Conservation (phyloP, 2,797 vertebrate genomes). For the Poeciliopsis infans region DNA sequence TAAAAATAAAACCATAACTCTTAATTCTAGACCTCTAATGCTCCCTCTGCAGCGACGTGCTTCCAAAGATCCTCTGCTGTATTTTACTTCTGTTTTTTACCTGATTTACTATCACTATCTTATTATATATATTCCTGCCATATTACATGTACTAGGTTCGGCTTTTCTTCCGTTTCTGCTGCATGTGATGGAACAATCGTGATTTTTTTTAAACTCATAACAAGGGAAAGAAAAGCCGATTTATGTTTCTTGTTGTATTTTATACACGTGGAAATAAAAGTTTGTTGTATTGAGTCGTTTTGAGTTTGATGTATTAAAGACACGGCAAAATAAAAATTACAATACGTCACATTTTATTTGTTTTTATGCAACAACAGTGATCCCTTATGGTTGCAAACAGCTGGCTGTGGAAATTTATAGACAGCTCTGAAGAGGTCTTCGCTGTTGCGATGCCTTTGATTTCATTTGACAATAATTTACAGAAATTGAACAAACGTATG, state of each 20-base stretch:
- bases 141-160: constrained; percentile 20
- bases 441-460: constrained; percentile 24
- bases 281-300: constrained; percentile 60
- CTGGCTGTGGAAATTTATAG: not conserved
- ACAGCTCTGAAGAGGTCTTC: constrained; percentile 13
- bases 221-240: constrained; percentile 43
- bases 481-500: constrained; percentile 42
- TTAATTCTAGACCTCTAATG: not conserved
- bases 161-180: constrained; percentile 11
- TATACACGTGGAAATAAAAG: constrained; percentile 80
- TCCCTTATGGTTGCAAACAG: constrained; percentile 65
- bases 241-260: constrained; percentile 75
- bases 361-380: constrained; percentile 59
- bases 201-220: constrained; percentile 37
- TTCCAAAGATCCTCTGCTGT: constrained; percentile 74
- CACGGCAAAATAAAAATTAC: constrained; percentile 24
- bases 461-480: constrained; percentile 76
- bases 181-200: constrained; percentile 45
- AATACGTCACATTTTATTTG: constrained; percentile 63
- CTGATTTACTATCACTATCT: not conserved
- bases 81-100: constrained; percentile 15
- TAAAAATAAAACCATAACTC: not conserved
- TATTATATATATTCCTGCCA: constrained; percentile 37
- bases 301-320: constrained; percentile 29
- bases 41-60: constrained; percentile 49